These are phyloP conservation scores for Brachystomella parvula DNA, from an alignment of 1,140 invertebrate species.

Conservation along the genomic window DNA sequence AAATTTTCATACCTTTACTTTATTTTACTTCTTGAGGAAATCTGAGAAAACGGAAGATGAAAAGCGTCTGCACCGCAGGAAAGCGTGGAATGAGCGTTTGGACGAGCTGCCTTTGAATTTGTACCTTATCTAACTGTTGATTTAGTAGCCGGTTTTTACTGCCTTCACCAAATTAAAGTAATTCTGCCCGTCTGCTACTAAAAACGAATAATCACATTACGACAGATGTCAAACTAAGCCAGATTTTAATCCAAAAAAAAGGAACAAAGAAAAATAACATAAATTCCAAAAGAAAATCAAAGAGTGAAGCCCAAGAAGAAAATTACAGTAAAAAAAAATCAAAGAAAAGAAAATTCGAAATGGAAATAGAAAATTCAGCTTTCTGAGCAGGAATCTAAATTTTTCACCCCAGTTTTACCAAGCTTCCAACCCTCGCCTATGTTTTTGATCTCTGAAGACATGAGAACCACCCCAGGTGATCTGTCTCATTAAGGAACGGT, in stretches of 20 bases:
- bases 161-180: neutral
- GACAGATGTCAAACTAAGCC: neutral
- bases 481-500: neutral
- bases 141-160: neutral
- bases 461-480: neutral
- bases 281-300: neutral
- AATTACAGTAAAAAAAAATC: no score
- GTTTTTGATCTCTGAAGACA: neutral
- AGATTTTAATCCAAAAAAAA: neutral
- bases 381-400: no score
- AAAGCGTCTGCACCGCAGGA: neutral
- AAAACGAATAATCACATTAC: neutral
- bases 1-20: neutral
- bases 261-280: neutral
- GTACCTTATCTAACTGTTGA: neutral
- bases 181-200: neutral
- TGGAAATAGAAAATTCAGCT: no score
- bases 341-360: no score
- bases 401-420: neutral
- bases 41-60: neutral
- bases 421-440: neutral
- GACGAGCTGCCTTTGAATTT: neutral
- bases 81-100: neutral
- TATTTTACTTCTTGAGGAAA: neutral
- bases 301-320: neutral